Evolutionary conservation across 1,140 invertebrate genomes (phyloP).

Genomic region (Dryas iulia): DNA sequence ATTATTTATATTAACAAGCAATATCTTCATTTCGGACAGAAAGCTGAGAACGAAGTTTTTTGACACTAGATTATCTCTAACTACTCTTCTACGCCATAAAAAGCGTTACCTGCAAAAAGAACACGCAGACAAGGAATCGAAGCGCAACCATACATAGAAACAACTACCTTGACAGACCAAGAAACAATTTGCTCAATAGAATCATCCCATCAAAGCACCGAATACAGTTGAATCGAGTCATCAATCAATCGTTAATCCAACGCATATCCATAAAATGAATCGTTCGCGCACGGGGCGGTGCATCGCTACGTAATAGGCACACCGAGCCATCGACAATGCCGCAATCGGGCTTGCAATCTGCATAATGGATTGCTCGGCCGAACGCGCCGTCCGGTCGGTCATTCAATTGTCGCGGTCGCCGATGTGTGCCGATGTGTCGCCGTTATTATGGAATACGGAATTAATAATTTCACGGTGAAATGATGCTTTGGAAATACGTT

Average conservation of each 20-base stretch:
- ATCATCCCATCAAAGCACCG: background rate
- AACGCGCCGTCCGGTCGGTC: slow-evolving; percentile 66
- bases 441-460: slow-evolving; percentile 63
- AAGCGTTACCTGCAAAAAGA: too few relatives aligned
- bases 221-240: slow-evolving; percentile 37
- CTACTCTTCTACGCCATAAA: too few relatives aligned
- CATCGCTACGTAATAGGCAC: slow-evolving; percentile 58
- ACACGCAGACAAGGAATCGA: too few relatives aligned
- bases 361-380: slow-evolving; percentile 76
- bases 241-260: slow-evolving; percentile 71
- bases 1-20: too few relatives aligned
- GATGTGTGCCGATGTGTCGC: slow-evolving; percentile 66
- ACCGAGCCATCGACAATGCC: slow-evolving; percentile 63
- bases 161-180: background rate
- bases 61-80: too few relatives aligned
- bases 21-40: too few relatives aligned
- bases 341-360: slow-evolving; percentile 71
- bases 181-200: background rate
- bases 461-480: slow-evolving; percentile 59
- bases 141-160: too few relatives aligned
- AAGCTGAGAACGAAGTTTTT: too few relatives aligned
- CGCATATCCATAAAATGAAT: slow-evolving; percentile 69
- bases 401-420: slow-evolving; percentile 67
- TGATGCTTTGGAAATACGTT: slow-evolving; percentile 34
- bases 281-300: slow-evolving; percentile 48